Base-by-base conservation (phyloP, 2,113 vertebrate species). In the Phasianus colchicus region DNA sequence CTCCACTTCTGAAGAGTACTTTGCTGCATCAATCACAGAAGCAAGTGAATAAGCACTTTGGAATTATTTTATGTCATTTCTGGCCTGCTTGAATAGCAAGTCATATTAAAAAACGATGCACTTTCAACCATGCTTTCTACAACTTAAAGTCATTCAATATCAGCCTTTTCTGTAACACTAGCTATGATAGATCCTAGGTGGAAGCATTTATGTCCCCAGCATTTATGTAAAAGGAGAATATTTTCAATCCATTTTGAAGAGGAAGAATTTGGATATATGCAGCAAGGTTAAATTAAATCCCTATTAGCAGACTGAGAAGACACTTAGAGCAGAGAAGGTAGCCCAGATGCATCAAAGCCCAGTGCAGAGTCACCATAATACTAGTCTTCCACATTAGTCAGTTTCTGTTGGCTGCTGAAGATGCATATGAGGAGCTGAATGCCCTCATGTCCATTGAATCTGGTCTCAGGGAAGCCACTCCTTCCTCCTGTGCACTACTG, bases 401-500 rank as follows among this genome's bases (percentile, higher is more conserved):
- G 61, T 60, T 47, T 20, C 21, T 70, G 27, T 54, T 77, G 20
- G 30, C 64, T 88, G 32, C 52, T 20, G 43, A 18, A 54, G 52
- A n/a, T 24, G 69, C 4, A 0, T 4, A 4, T 57, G 58, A 76
- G 74, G 63, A 55, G 42, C 57, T 60, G 85, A 75, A 75, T 5
- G 9, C 13, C 63, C 65, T 75, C 5, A 0, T 24, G 42, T 43
- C 38, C 19, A 11, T 20, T 43, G 70, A 65, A 8, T 20, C 36
- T 34, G 29, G 25, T 18, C 43, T 92, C 25, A 5, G 2, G 50
- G 73, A 11, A 67, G 54, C 61, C 29, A 3, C 40, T 65, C 0
- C 3, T 4, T 34, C 32, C 48, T 60, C 40, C 7, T 1, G 0
- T 27, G 22, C 34, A 12, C 55, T 25, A 2, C 42, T 60, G 50